Evolutionary conservation across 2,797 vertebrate genomes (phyloP).

Genomic region (Acanthornis magna): DNA sequence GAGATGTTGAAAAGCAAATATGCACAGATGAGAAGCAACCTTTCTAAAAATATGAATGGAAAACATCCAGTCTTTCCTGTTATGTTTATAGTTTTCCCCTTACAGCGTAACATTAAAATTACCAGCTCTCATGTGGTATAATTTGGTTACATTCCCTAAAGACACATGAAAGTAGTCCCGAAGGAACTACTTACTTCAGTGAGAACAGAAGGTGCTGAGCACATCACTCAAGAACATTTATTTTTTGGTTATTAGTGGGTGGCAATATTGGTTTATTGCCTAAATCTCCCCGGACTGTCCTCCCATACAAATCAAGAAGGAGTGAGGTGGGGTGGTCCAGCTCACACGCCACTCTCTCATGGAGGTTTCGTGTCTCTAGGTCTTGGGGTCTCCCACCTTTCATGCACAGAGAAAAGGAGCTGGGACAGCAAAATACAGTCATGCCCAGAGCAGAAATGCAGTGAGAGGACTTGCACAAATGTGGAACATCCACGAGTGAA

Average conservation of each 20-base stretch:
- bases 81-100: constrained; percentile 53
- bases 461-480: neutral
- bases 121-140: constrained; percentile 49
- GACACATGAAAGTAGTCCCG: constrained; percentile 47
- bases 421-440: neutral
- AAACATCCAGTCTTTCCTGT: constrained; percentile 64
- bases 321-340: neutral
- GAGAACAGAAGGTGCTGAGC: constrained; percentile 42
- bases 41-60: constrained; percentile 59
- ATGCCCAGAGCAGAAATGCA: neutral
- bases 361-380: neutral
- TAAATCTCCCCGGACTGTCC: neutral
- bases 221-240: neutral
- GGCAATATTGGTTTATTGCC: neutral
- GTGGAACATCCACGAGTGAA: neutral
- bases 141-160: constrained; percentile 60
- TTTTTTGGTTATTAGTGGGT: neutral
- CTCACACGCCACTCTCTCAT: neutral
- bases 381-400: neutral
- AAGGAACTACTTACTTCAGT: neutral
- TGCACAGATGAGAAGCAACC: constrained; percentile 43
- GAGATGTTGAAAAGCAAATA: constrained; percentile 40
- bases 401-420: neutral
- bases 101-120: constrained; percentile 33
- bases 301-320: neutral